A percentile compares a stretch with the other conserved stretches of the same genome.
Conservation (phyloP, 2,797 vertebrate genomes). For the Antennarius maculatus region DNA sequence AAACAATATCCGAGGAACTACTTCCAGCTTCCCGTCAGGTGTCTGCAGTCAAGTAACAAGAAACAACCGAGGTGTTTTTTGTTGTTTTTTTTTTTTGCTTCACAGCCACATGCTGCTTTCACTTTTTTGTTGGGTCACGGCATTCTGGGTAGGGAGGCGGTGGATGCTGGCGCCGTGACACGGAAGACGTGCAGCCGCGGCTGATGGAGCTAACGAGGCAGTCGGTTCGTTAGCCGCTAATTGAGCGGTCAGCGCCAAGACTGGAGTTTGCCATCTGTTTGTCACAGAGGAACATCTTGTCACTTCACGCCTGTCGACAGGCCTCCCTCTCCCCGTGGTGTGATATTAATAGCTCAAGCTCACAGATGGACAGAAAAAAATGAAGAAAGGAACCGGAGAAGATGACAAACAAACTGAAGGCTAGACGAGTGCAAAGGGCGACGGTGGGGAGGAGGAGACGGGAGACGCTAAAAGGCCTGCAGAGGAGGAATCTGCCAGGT, state of each 20-base stretch:
- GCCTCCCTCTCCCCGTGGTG: slow-evolving; percentile 63
- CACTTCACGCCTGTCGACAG: slow-evolving; percentile 70
- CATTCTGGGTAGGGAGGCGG: slow-evolving; percentile 28
- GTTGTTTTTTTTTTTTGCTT: not conserved
- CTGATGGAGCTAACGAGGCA: slow-evolving; percentile 74
- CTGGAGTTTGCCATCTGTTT: slow-evolving; percentile 85
- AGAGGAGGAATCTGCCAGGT: slow-evolving; percentile 51
- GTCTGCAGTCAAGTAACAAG: slow-evolving; percentile 13
- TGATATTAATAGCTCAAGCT: slow-evolving; percentile 82
- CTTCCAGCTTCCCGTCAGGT: slow-evolving; percentile 16
- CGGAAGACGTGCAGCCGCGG: slow-evolving; percentile 39
- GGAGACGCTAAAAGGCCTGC: slow-evolving; percentile 52
- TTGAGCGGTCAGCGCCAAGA: slow-evolving; percentile 84
- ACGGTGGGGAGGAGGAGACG: not conserved
- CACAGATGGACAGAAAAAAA: slow-evolving; percentile 49
- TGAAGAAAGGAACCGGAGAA: slow-evolving; percentile 43
- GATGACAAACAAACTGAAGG: slow-evolving; percentile 38
- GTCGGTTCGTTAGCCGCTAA: slow-evolving; percentile 82
- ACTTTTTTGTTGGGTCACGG: slow-evolving; percentile 37
- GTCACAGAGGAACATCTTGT: slow-evolving; percentile 86
- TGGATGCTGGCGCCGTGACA: slow-evolving; percentile 42
- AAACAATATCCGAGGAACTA: not conserved
- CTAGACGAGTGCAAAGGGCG: slow-evolving; percentile 1
- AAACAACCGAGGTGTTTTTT: slow-evolving; percentile 12
- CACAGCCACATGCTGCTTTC: slow-evolving; percentile 31